Evolutionary conservation across 1,140 invertebrate species (phyloP).

Genomic region (Formica selysi): DNA sequence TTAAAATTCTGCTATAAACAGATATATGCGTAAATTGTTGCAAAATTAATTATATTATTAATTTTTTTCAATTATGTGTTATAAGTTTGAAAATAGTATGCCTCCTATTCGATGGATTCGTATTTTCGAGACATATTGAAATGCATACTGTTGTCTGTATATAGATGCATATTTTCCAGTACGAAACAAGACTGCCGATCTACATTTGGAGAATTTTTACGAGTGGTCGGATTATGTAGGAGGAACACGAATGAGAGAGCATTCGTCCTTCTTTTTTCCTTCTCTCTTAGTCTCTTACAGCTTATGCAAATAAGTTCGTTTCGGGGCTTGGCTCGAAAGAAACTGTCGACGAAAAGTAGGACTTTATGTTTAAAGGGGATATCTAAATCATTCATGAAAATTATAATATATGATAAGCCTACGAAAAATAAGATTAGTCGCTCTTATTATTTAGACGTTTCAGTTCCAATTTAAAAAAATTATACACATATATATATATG

Average conservation of each 20-base stretch:
- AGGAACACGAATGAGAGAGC: constrained; percentile 21
- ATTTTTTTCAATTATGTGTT: not conserved
- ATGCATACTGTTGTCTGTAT: not conserved
- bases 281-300: not conserved
- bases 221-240: not conserved
- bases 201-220: constrained; percentile 38
- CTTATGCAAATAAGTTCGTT: constrained; percentile 35
- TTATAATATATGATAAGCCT: constrained; percentile 21
- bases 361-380: constrained; percentile 28
- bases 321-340: not conserved
- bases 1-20: too few species aligned
- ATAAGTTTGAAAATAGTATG: not conserved
- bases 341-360: constrained; percentile 9
- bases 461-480: not conserved
- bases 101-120: not conserved
- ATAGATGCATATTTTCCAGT: not conserved
- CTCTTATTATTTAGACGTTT: not conserved
- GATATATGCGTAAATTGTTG: too few species aligned
- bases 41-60: constrained; percentile 1
- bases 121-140: not conserved
- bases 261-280: not conserved
- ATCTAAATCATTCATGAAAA: constrained; percentile 17
- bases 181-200: not conserved
- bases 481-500: too few species aligned
- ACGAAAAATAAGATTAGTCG: constrained; percentile 7